Evolutionary conservation across 2,888 invertebrate species (phyloP), one percentile per base, ranked within the genome.

Genomic region (Phalera bucephala): DNA sequence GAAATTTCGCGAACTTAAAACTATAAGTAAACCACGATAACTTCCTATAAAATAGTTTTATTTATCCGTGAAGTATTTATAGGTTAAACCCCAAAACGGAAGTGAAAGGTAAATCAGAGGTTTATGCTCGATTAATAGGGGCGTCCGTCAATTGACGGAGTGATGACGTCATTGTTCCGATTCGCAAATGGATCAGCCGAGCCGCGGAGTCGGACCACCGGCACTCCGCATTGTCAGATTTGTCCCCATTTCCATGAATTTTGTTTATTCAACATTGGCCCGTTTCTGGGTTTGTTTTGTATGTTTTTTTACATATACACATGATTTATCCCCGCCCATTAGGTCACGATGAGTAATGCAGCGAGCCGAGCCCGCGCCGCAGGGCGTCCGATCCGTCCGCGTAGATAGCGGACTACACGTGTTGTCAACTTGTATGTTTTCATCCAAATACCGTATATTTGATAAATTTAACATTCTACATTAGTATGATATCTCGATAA

Each of bases 341-440:
- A 87, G 85, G 84, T 88, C 82, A 86, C 72, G 66, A 81, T 81
- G 84, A 85, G 85, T 82, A 85, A 84, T 80, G 84, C 80, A 57
- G 68, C 72, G 66, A 67, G 70, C 49, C 67, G 74, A 52, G 55
- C 59, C 67, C 65, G 72, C 86, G 65, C 87, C 58, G 66, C 85
- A 73, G 88, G 88, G 81, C 66, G 82, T 60, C 86, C 76, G 88
- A 88, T 88, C 76, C 78, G 65, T 72, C 64, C 73, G 72, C 78
- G 61, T 73, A 80, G 88, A 88, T 88, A 88, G 72, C 80, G 62
- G 62, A 70, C 72, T 82, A 88, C 88, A 88, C 81, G 74, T 88
- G 88, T 88, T 88, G 85, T 87, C 88, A 85, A 85, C 83, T 88
- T 87, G 88, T 88, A 87, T 74, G 81, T 83, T 86, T 87, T 86